These are phyloP conservation scores for Calidris pugnax DNA, from an alignment of 2,113 vertebrate genomes.

Conservation along the genomic window DNA sequence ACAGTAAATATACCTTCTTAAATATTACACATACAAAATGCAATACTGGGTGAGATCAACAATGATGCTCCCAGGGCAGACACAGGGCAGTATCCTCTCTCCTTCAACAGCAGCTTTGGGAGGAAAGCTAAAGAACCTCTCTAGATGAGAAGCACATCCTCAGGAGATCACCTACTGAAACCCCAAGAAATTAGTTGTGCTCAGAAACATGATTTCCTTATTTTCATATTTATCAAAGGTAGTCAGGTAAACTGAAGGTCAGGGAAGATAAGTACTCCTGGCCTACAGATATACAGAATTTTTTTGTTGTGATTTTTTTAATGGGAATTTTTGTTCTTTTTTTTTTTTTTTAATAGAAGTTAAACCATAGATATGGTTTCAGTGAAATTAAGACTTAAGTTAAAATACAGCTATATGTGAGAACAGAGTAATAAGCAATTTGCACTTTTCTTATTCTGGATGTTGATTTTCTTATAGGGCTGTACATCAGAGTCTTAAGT, in stretches of 20 bases:
- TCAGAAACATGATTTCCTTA: background rate
- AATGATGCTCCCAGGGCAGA: background rate
- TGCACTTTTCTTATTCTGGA: background rate
- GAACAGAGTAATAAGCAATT: background rate
- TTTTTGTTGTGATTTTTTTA: background rate
- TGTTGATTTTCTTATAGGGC: background rate
- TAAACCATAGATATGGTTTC: background rate
- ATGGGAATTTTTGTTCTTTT: background rate
- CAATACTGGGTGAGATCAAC: background rate
- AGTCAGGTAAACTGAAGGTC: background rate
- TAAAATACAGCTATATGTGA: background rate
- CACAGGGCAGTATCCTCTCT: background rate
- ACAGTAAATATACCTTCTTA: background rate
- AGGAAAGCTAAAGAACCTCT: background rate
- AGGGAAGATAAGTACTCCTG: background rate
- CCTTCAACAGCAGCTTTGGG: background rate
- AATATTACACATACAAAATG: background rate
- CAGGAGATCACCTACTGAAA: background rate
- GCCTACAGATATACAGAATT: background rate
- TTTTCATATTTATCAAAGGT: background rate
- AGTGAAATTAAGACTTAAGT: background rate
- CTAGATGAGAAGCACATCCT: background rate
- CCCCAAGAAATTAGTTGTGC: background rate
- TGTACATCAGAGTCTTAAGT: background rate
- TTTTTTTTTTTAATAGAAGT: background rate